Base-by-base conservation (phyloP, 2,888 invertebrate species). In the Trilocha varians region DNA sequence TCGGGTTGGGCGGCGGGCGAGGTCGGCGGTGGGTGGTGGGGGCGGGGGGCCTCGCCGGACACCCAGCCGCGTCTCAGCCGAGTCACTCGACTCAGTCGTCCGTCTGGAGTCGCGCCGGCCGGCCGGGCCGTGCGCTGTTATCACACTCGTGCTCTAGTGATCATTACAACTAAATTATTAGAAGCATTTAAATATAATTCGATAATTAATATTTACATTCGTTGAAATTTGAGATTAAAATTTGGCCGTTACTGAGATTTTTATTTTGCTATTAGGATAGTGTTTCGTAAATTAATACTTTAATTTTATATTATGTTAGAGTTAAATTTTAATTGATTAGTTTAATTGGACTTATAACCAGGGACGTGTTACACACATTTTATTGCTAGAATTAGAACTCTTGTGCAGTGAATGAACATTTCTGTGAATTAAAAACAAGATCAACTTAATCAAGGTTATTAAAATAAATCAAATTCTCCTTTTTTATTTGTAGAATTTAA, bases 71-170 rank as follows among this genome's bases (percentile, higher is more conserved):
- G 65, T 65, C 69, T 69, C 66, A 70, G 67, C 44, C 55, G 64
- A n/a, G n/a, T n/a, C n/a, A n/a, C n/a, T n/a, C 70, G 69, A 65
- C 82, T 84, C 84, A 85, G 84, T 85, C 78, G 83, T 79, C 84
- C 84, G 84, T 85, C 84, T 85, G 80, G 69, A 82, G 84, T 84
- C 84, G 84, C 82, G 78, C 77, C 79, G 84, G 83, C 84, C 82
- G 80, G 75, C 74, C 80, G 83, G 80, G 78, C 84, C 82, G 82
- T 82, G 83, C 83, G 84, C 64, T 82, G 74, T 65, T 25, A 78
- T 76, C 78, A 78, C 78, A 78, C 84, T 87, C 86, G 85, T 82
- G 84, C 80, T 75, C 78, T 86, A 86, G 87, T 87, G 86, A 87
- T 87, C 77, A n/a, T n/a, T n/a, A n/a, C n/a, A n/a, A n/a, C n/a